A percentile compares a stretch with the other conserved stretches of the same genome.
Evolutionary conservation across 2,113 vertebrate genomes (phyloP).

Genomic region (Acrocephalus kingi): DNA sequence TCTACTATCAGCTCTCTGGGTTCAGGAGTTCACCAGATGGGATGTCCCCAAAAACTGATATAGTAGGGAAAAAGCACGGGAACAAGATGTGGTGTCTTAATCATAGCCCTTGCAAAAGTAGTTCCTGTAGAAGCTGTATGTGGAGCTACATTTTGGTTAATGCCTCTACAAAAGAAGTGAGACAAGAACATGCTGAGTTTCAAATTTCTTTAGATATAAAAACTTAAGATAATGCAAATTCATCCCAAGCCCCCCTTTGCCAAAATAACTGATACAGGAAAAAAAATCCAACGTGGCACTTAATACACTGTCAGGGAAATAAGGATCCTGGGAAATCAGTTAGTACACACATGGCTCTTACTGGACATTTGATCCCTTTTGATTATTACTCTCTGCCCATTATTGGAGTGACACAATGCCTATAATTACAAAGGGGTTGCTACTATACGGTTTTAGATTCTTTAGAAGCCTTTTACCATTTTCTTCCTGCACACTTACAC

Average conservation of each 20-base stretch:
- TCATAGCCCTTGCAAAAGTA: neutral
- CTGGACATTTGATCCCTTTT: neutral
- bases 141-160: neutral
- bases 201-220: neutral
- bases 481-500: neutral
- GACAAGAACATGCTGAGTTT: neutral
- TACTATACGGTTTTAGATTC: neutral
- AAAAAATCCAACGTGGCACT: neutral
- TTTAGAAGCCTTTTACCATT: neutral
- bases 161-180: neutral
- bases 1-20: neutral
- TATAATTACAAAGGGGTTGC: neutral
- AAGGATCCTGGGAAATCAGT: neutral
- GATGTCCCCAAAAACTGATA: neutral
- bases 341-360: neutral
- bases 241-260: neutral
- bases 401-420: neutral
- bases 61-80: fast-evolving
- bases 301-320: neutral
- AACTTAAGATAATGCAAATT: neutral
- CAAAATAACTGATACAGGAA: neutral
- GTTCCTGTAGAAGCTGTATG: neutral
- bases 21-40: neutral
- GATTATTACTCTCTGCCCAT: neutral
- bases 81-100: neutral